Conservation (phyloP, 2,888 invertebrate genomes). For the Drosophila tripunctata region DNA sequence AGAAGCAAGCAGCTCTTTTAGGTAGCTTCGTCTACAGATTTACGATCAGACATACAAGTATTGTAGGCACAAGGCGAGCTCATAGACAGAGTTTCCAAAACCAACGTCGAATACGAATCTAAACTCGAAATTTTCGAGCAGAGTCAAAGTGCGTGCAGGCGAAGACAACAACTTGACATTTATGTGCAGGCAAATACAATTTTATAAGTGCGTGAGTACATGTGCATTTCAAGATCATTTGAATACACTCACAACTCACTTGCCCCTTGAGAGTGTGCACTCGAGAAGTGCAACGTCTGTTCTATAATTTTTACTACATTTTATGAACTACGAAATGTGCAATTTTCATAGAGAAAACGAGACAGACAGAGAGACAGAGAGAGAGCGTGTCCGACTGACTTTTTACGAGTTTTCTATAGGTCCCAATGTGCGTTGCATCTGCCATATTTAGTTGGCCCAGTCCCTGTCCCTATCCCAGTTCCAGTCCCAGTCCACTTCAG, state of each 20-base stretch:
- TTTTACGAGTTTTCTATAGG: conserved; percentile 71
- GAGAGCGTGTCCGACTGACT: conserved; percentile 26
- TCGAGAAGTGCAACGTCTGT: conserved; percentile 28
- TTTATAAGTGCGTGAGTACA: conserved; percentile 45
- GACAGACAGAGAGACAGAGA: too few species aligned
- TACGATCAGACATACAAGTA: too few species aligned
- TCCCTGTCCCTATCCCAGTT: conserved; percentile 37
- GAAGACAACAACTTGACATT: conserved; percentile 77
- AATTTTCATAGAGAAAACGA: conserved; percentile 63
- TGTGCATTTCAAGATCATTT: conserved; percentile 72
- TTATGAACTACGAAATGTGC: conserved; percentile 79
- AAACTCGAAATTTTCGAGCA: conserved; percentile 2
- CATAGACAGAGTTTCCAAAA: conserved; percentile 15
- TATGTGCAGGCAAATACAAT: conserved; percentile 68
- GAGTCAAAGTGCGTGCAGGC: conserved; percentile 61
- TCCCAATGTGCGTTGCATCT: conserved; percentile 74
- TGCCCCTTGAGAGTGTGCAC: conserved; percentile 46
- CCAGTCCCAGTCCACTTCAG: conserved; percentile 63
- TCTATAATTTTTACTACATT: conserved; percentile 24
- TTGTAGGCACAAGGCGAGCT: conserved; percentile 13
- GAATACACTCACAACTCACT: conserved; percentile 44
- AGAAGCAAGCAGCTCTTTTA: conserved; percentile 18
- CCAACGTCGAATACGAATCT: conserved; percentile 23
- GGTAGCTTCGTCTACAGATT: conserved; percentile 69
- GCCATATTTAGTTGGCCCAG: conserved; percentile 57